Percentiles rank a stretch among this genome's conserved stretches.
phyloP scores from a whole-genome alignment of 2,797 vertebrate genomes.

The Leucoraja ocellata region DNA sequence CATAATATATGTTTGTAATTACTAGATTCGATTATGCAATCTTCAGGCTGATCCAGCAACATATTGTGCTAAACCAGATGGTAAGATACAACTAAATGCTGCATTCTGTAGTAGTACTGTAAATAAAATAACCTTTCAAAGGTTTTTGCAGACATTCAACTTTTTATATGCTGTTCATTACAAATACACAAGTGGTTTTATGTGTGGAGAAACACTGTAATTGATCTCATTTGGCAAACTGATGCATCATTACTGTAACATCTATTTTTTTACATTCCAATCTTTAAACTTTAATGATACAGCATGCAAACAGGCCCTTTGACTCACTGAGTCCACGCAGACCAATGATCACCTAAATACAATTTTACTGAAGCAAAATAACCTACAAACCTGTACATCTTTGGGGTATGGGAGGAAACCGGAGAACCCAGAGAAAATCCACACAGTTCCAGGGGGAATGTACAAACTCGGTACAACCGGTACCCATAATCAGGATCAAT shows the following conservation, averaged over 20 bases:
- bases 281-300: background rate
- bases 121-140: background rate
- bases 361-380: too few relatives aligned
- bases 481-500: too few relatives aligned
- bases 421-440: too few relatives aligned
- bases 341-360: too few relatives aligned
- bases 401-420: too few relatives aligned
- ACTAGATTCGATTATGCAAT: background rate
- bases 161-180: background rate
- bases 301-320: too few relatives aligned
- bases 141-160: background rate
- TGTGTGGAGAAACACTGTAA: background rate
- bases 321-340: too few relatives aligned
- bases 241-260: background rate
- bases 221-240: background rate
- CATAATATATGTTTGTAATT: background rate
- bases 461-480: too few relatives aligned
- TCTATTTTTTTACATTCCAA: background rate
- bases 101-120: background rate
- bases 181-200: background rate
- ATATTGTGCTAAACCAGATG: constrained; percentile 24
- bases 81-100: background rate
- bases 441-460: too few relatives aligned
- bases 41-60: constrained; percentile 29
- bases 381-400: too few relatives aligned